These are phyloP conservation scores for Pantherophis guttatus DNA, from an alignment of 2,113 vertebrate species.

Conservation along the genomic window DNA sequence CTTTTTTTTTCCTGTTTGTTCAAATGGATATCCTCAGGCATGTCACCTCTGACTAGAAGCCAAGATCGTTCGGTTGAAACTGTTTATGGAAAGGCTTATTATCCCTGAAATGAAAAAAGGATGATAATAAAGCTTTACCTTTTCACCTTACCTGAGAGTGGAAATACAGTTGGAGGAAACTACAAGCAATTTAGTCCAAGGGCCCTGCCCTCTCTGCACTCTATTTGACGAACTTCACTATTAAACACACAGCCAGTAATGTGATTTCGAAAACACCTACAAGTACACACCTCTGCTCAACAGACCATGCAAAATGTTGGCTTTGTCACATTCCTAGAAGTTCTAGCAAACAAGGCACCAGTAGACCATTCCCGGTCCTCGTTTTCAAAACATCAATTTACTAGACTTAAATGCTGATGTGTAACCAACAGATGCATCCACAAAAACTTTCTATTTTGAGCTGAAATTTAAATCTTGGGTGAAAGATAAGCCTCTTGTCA, in stretches of 20 bases:
- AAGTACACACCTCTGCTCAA: not conserved
- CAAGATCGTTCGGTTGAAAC: conserved; percentile 17
- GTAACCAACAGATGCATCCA: not conserved
- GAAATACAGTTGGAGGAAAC: not conserved
- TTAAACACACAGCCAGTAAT: not conserved
- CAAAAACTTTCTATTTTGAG: conserved; percentile 13
- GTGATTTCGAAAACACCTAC: not conserved
- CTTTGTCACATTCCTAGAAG: not conserved
- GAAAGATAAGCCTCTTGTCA: conserved; percentile 59
- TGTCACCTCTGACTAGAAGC: not conserved
- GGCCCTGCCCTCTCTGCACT: not conserved
- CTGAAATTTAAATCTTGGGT: conserved; percentile 21
- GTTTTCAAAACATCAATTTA: not conserved
- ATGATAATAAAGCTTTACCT: not conserved
- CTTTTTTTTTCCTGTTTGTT: not conserved
- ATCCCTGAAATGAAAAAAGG: conserved; percentile 4
- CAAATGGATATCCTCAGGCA: conserved; percentile 7
- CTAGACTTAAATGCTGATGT: not conserved
- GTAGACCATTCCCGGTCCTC: not conserved
- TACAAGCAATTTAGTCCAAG: not conserved
- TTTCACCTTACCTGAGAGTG: conserved; percentile 26
- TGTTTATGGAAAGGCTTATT: conserved; percentile 22
- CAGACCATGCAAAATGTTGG: not conserved
- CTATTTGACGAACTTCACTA: not conserved
- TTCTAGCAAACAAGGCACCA: not conserved